These are phyloP conservation scores for Karalla daura DNA, from an alignment of 2,797 vertebrate species.

Conservation along the genomic window DNA sequence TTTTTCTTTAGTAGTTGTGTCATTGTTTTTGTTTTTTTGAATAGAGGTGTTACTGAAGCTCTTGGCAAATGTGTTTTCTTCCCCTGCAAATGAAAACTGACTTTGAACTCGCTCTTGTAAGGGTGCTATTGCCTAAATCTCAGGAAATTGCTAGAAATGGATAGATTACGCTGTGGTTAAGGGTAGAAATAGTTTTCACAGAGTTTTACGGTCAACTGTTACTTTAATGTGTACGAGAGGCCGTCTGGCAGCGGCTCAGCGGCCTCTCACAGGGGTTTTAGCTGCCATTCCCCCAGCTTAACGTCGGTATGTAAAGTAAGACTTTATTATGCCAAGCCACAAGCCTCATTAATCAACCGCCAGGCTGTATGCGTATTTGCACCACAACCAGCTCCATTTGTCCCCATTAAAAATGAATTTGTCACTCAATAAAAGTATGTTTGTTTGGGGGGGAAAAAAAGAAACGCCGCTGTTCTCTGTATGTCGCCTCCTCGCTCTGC, in stretches of 20 bases:
- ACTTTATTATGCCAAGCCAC: conserved; percentile 48
- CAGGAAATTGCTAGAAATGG: neutral
- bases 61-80: neutral
- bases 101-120: neutral
- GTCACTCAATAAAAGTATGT: conserved; percentile 66
- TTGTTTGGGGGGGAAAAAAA: conserved; percentile 59
- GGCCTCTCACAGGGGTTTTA: conserved; percentile 31
- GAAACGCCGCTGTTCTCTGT: conserved; percentile 2
- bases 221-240: conserved; percentile 3
- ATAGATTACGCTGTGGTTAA: neutral
- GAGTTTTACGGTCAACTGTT: neutral
- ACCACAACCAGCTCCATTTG: conserved; percentile 61
- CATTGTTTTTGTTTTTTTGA: neutral
- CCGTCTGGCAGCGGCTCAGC: conserved; percentile 3
- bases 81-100: neutral
- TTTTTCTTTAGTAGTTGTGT: neutral
- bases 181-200: neutral
- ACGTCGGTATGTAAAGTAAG: conserved; percentile 35
- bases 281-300: conserved; percentile 40
- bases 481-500: conserved; percentile 11
- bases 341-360: conserved; percentile 66
- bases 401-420: conserved; percentile 71
- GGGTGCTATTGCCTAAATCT: neutral
- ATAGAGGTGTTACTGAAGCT: neutral
- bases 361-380: conserved; percentile 39